A percentile compares a stretch with the other conserved stretches of the same genome.
Evolutionary conservation across 2,113 vertebrate genomes (phyloP).

Genomic region (Prunella himalayana): DNA sequence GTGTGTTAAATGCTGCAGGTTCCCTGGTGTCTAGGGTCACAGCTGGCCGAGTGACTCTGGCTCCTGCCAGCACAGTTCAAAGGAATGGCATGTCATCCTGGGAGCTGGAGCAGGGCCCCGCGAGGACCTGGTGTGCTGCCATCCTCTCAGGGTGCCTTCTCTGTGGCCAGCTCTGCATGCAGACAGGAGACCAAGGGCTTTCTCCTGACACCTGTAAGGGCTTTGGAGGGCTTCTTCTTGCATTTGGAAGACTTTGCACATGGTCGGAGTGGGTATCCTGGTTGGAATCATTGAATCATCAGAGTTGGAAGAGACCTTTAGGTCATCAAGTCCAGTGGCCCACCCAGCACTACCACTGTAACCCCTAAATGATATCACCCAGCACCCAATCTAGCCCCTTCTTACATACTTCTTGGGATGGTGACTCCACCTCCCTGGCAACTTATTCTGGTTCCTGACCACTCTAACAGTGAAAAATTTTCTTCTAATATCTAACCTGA

Average conservation of each 20-base stretch:
- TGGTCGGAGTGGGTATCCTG: neutral
- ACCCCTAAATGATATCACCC: neutral
- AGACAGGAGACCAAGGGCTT: rapidly evolving
- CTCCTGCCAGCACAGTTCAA: neutral
- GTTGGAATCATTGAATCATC: neutral
- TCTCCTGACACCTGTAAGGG: neutral
- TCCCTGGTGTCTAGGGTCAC: neutral
- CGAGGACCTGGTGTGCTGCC: neutral
- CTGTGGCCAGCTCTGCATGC: rapidly evolving
- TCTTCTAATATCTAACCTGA: neutral
- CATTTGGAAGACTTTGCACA: neutral
- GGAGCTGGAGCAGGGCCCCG: rapidly evolving
- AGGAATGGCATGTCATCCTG: rapidly evolving
- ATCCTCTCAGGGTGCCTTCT: rapidly evolving
- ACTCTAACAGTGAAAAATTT: neutral
- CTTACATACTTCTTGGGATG: neutral
- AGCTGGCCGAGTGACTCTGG: neutral
- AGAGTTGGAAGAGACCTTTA: neutral
- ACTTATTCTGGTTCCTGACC: neutral
- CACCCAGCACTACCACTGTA: neutral
- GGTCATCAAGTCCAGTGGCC: neutral
- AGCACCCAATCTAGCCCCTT: neutral
- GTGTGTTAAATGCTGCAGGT: neutral
- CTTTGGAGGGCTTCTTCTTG: neutral
- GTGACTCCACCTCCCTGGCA: neutral